These are phyloP conservation scores for Megaustenia siamemsis DNA, from an alignment of 2,888 invertebrate genomes.

Conservation along the genomic window DNA sequence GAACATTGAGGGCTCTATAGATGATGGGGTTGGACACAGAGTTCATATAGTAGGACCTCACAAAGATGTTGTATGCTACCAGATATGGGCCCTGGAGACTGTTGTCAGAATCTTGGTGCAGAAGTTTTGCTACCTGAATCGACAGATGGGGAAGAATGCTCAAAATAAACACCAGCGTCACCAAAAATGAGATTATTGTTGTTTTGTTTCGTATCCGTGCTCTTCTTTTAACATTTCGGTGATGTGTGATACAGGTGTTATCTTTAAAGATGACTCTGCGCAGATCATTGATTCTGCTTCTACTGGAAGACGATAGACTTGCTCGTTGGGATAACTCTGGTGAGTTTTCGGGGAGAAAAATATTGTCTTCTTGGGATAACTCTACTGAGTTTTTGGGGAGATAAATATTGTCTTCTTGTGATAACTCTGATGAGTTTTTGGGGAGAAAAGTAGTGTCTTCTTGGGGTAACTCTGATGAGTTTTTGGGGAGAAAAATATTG, in stretches of 20 bases:
- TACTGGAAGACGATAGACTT: not conserved
- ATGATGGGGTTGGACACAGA: slow-evolving; percentile 68
- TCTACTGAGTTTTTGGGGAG: too few relatives aligned
- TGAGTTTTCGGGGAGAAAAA: too few relatives aligned
- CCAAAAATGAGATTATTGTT: slow-evolving; percentile 63
- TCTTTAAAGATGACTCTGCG: not conserved
- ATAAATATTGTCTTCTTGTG: too few relatives aligned
- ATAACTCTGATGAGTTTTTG: too few relatives aligned
- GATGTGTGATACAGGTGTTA: not conserved
- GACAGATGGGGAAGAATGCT: slow-evolving; percentile 68
- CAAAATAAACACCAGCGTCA: slow-evolving; percentile 67
- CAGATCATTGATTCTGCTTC: not conserved
- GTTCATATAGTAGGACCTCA: slow-evolving; percentile 70
- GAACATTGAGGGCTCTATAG: slow-evolving; percentile 65
- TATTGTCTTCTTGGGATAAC: too few relatives aligned
- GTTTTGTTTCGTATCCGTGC: slow-evolving; percentile 48
- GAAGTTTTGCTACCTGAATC: slow-evolving; percentile 62
- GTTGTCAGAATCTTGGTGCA: slow-evolving; percentile 61
- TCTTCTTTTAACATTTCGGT: not conserved
- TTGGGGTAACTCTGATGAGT: too few relatives aligned
- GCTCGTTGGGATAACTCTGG: not conserved
- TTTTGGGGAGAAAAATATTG: too few relatives aligned
- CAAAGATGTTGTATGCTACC: slow-evolving; percentile 64
- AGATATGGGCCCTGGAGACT: slow-evolving; percentile 54
- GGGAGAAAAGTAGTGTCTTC: too few relatives aligned